Conservation (phyloP, 2,888 invertebrate genomes). For the Alentia gelatinosa region DNA sequence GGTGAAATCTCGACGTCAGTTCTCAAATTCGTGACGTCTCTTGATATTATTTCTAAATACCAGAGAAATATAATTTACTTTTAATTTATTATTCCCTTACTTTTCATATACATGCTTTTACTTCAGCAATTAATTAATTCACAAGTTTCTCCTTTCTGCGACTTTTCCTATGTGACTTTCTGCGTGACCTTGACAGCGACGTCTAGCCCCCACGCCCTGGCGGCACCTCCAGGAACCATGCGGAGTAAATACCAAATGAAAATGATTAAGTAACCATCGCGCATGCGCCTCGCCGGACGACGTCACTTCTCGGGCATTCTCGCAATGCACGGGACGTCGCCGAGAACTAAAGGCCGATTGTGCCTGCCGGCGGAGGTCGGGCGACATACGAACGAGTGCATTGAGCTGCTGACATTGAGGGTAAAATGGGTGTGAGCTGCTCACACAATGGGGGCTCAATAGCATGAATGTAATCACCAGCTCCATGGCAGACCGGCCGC, state of each 20-base stretch:
- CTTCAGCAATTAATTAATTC: not conserved
- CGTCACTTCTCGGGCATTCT: conserved; percentile 45
- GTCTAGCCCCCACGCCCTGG: not conserved
- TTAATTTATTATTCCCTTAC: not conserved
- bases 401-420: conserved; percentile 47
- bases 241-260: conserved; percentile 24
- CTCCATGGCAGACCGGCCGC: not conserved
- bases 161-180: not conserved
- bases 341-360: conserved; percentile 36
- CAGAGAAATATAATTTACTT: not conserved
- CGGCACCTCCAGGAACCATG: not conserved
- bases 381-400: not conserved
- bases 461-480: conserved; percentile 45
- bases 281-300: conserved; percentile 10
- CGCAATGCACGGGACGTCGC: conserved; percentile 44
- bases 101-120: not conserved
- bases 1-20: no score
- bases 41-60: not conserved
- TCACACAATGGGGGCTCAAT: conserved; percentile 38
- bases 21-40: no score
- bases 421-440: conserved; percentile 34
- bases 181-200: not conserved
- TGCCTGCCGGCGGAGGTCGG: not conserved
- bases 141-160: not conserved
- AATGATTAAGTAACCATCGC: conserved; percentile 39